Conservation (phyloP, 2,888 invertebrate species). For the Hymenopus coronatus region DNA sequence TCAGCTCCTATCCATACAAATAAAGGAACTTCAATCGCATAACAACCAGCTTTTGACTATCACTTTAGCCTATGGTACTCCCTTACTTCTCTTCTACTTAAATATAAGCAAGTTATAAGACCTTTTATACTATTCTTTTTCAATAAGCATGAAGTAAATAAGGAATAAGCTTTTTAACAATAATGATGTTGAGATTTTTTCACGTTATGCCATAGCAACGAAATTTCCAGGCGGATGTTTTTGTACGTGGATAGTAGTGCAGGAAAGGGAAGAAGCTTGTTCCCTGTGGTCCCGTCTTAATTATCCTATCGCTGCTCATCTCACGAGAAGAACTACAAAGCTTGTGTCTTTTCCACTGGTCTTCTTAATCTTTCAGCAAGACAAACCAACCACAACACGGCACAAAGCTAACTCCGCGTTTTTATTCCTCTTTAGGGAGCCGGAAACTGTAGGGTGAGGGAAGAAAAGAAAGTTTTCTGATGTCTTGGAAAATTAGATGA, state of each 20-base stretch:
- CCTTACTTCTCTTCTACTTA: too few species aligned
- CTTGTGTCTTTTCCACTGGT: slow-evolving; percentile 25
- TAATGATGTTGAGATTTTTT: too few species aligned
- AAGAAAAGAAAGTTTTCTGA: neutral
- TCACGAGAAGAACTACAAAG: slow-evolving; percentile 18
- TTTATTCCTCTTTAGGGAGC: neutral
- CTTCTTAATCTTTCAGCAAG: slow-evolving; percentile 33
- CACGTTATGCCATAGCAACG: too few species aligned
- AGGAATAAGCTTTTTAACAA: too few species aligned
- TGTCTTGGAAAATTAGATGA: slow-evolving; percentile 32
- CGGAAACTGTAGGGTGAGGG: slow-evolving; percentile 6
- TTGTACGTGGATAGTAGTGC: neutral
- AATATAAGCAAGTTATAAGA: too few species aligned
- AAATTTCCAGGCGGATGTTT: neutral
- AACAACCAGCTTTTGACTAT: too few species aligned
- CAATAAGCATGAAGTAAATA: too few species aligned
- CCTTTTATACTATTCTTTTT: too few species aligned
- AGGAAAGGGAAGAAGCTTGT: neutral
- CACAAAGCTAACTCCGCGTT: slow-evolving; percentile 6
- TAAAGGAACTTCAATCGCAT: too few species aligned
- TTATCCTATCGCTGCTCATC: slow-evolving; percentile 33
- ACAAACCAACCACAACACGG: slow-evolving; percentile 30
- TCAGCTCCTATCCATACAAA: too few species aligned
- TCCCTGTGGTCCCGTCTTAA: slow-evolving; percentile 30
- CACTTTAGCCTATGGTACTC: too few species aligned